phyloP scores from a whole-genome alignment of 2,797 vertebrate species.

The Eurystomus glaucurus region DNA sequence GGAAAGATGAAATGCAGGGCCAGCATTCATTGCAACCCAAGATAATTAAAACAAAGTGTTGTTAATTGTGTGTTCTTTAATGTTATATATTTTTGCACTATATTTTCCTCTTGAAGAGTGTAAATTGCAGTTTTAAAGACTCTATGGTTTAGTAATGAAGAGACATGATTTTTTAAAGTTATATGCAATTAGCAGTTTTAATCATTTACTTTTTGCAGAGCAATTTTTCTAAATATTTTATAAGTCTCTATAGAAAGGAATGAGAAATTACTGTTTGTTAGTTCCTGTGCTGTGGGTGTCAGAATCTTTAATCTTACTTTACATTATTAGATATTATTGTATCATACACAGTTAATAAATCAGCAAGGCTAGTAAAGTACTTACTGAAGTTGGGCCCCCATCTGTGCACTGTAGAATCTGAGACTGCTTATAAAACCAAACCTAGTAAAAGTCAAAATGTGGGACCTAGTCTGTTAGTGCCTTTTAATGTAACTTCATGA shows the following conservation, averaged over 20 bases:
- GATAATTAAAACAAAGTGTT: slow-evolving; percentile 83
- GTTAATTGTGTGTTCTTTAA: slow-evolving; percentile 81
- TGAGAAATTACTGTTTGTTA: slow-evolving; percentile 51
- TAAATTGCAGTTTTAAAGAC: slow-evolving; percentile 75
- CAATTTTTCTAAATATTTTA: slow-evolving; percentile 70
- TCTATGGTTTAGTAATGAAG: slow-evolving; percentile 77
- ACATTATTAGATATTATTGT: slow-evolving; percentile 2
- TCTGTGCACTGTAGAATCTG: not conserved
- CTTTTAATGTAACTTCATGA: not conserved
- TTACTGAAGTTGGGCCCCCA: not conserved
- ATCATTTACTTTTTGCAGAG: slow-evolving; percentile 60
- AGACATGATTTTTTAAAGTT: slow-evolving; percentile 72
- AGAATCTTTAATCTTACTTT: slow-evolving; percentile 54
- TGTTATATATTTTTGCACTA: slow-evolving; percentile 41
- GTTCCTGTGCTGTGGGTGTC: slow-evolving; percentile 14
- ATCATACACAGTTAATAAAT: slow-evolving; percentile 23
- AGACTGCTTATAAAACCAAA: not conserved
- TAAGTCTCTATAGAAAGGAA: slow-evolving; percentile 47
- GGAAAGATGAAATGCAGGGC: slow-evolving; percentile 75
- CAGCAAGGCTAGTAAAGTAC: not conserved
- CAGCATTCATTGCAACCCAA: slow-evolving; percentile 75
- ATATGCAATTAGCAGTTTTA: slow-evolving; percentile 65
- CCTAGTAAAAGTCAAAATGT: not conserved
- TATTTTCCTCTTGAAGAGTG: slow-evolving; percentile 60
- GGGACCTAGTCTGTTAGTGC: not conserved